phyloP scores from a whole-genome alignment of 2,797 vertebrate genomes.

The Urophycis tenuis region DNA sequence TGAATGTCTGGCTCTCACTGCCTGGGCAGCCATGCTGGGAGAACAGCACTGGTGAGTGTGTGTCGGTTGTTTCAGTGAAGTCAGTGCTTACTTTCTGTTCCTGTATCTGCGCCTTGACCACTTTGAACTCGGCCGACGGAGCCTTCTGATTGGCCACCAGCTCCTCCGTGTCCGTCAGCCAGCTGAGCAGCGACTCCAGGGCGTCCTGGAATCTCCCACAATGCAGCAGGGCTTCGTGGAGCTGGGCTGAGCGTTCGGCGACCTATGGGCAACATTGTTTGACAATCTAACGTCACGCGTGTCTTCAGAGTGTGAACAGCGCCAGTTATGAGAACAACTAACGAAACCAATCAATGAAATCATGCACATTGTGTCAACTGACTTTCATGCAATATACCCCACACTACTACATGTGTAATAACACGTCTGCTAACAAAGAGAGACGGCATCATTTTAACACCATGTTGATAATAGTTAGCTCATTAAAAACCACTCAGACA shows the following conservation, averaged over 20 bases:
- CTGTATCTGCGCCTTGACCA: constrained; percentile 98
- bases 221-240: constrained; percentile 94
- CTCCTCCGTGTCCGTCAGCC: constrained; percentile 95
- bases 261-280: constrained; percentile 61
- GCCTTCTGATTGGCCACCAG: constrained; percentile 94
- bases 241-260: constrained; percentile 88
- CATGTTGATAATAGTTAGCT: background rate
- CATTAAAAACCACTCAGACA: background rate
- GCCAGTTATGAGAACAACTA: background rate
- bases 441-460: background rate
- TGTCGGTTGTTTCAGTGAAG: background rate
- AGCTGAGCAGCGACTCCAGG: constrained; percentile 93
- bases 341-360: background rate
- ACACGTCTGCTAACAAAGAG: background rate
- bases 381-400: background rate
- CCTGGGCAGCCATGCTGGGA: too few relatives aligned
- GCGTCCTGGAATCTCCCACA: constrained; percentile 98
- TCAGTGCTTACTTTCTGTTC: constrained; percentile 77
- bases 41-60: too few relatives aligned
- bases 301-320: background rate
- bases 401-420: background rate
- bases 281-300: constrained; percentile 35
- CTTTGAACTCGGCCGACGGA: constrained; percentile 96
- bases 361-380: background rate
- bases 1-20: constrained; percentile 29